Percentiles rank a stretch among this genome's conserved stretches.
These are phyloP conservation scores for Syngnathus rostellatus DNA, from an alignment of 2,797 vertebrate species.

Conservation along the genomic window DNA sequence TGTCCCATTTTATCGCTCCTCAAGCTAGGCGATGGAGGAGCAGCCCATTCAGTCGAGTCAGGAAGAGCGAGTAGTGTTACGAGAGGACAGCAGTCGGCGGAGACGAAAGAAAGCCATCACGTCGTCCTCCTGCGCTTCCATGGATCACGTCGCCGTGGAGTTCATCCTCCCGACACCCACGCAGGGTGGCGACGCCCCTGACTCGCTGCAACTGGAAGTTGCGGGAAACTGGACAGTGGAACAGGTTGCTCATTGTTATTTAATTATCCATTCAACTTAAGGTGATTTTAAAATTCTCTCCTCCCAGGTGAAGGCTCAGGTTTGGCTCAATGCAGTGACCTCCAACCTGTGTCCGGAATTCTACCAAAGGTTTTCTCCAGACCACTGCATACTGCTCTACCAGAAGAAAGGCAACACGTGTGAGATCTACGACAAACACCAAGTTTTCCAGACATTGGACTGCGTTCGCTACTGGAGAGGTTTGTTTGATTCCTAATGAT, in stretches of 20 bases:
- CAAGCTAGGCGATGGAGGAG: conserved; percentile 84
- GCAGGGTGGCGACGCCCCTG: conserved; percentile 65
- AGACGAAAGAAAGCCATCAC: conserved; percentile 86
- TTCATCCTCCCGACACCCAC: conserved; percentile 82
- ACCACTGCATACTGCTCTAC: conserved; percentile 90
- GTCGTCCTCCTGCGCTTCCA: conserved; percentile 61
- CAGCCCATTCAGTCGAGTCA: conserved; percentile 54
- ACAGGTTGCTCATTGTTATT: conserved; percentile 53
- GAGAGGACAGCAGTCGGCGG: conserved; percentile 79
- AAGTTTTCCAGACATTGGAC: conserved; percentile 94
- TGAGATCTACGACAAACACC: conserved; percentile 96
- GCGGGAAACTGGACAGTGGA: conserved; percentile 90
- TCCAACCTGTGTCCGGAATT: conserved; percentile 79
- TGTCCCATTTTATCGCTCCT: neutral
- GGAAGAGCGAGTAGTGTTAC: conserved; percentile 75
- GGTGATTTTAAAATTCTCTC: neutral
- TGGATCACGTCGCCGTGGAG: conserved; percentile 85
- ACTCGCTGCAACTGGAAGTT: conserved; percentile 77
- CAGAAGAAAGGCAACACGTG: conserved; percentile 95
- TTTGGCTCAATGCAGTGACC: conserved; percentile 89
- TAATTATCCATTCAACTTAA: neutral
- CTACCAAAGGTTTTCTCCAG: conserved; percentile 81
- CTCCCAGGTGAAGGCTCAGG: conserved; percentile 80
- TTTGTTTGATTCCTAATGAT: conserved; percentile 12
- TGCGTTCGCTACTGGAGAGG: conserved; percentile 92